A percentile compares a stretch with the other conserved stretches of the same genome.
phyloP scores from a whole-genome alignment of 1,140 invertebrate species.

The Drosophila sp. region DNA sequence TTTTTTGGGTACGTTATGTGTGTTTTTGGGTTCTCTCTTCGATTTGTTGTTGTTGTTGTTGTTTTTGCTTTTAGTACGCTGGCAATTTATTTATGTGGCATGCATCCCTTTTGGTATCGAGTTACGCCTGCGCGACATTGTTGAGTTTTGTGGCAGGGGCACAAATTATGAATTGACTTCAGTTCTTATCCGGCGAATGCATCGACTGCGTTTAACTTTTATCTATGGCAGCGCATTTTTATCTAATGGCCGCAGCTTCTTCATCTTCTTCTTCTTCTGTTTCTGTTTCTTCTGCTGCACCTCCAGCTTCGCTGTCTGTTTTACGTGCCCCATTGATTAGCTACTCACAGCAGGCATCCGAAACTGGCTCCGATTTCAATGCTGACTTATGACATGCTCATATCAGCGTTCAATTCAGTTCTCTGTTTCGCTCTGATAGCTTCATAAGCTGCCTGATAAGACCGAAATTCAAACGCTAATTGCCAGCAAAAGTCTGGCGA shows the following conservation, averaged over 20 bases:
- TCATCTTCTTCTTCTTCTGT: conserved; percentile 1
- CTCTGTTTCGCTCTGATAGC: conserved; percentile 56
- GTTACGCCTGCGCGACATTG: conserved; percentile 77
- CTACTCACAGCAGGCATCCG: conserved; percentile 40
- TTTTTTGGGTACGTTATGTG: conserved; percentile 21
- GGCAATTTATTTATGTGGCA: conserved; percentile 78
- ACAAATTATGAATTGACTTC: conserved; percentile 66
- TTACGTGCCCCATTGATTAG: conserved; percentile 64
- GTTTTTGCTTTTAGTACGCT: conserved; percentile 21
- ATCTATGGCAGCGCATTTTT: conserved; percentile 74
- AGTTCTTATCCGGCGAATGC: conserved; percentile 60
- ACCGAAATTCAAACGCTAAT: conserved; percentile 57
- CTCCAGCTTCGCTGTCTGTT: not conserved
- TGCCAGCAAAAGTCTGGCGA: conserved; percentile 53
- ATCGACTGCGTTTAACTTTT: conserved; percentile 70
- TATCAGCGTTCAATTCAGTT: conserved; percentile 21
- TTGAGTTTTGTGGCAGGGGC: conserved; percentile 34
- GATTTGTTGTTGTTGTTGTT: conserved; percentile 7
- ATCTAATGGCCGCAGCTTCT: conserved; percentile 72
- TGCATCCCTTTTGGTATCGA: conserved; percentile 70
- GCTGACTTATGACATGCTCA: conserved; percentile 72
- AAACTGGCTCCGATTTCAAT: conserved; percentile 66
- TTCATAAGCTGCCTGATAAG: conserved; percentile 72
- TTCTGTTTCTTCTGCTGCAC: conserved; percentile 13
- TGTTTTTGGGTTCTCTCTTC: conserved; percentile 43